These are phyloP conservation scores for Pachyrhynchus sulphureomaculatus DNA, from an alignment of 1,140 invertebrate species.

Conservation along the genomic window DNA sequence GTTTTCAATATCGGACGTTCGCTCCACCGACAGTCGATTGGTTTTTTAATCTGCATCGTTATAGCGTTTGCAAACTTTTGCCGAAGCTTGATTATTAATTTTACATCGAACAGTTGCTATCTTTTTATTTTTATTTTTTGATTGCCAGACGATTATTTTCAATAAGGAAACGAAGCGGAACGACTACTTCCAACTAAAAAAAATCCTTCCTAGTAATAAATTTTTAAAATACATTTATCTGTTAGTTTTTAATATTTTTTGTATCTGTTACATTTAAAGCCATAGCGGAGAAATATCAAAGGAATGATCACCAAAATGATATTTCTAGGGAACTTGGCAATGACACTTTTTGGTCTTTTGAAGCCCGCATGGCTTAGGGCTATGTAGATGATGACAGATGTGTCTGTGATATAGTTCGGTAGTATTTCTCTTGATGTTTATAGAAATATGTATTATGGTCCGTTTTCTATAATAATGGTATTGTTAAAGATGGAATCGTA, in stretches of 20 bases:
- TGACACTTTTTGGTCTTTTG: slow-evolving; percentile 6
- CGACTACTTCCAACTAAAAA: too few relatives aligned
- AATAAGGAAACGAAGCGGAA: too few relatives aligned
- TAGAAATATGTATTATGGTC: not conserved
- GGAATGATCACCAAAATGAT: not conserved
- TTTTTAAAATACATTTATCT: too few relatives aligned
- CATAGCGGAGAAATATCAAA: too few relatives aligned
- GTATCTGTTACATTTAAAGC: too few relatives aligned
- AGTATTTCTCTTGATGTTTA: not conserved
- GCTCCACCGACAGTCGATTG: slow-evolving; percentile 19
- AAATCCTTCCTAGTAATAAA: too few relatives aligned
- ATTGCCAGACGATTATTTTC: not conserved
- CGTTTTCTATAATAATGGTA: not conserved
- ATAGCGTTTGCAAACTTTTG: slow-evolving; percentile 22
- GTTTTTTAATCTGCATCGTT: slow-evolving; percentile 22
- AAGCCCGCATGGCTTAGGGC: slow-evolving; percentile 4
- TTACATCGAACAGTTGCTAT: slow-evolving; percentile 15
- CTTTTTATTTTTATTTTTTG: slow-evolving; percentile 9
- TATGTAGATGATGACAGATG: not conserved
- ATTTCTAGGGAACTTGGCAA: not conserved
- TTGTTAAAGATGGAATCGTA: too few relatives aligned
- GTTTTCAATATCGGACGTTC: slow-evolving; percentile 25
- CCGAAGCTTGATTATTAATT: slow-evolving; percentile 23
- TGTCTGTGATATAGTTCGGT: not conserved
- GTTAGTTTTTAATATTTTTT: too few relatives aligned